A percentile compares a stretch with the other conserved stretches of the same genome.
phyloP scores from a whole-genome alignment of 2,113 vertebrate species.

The Casuarius casuarius region DNA sequence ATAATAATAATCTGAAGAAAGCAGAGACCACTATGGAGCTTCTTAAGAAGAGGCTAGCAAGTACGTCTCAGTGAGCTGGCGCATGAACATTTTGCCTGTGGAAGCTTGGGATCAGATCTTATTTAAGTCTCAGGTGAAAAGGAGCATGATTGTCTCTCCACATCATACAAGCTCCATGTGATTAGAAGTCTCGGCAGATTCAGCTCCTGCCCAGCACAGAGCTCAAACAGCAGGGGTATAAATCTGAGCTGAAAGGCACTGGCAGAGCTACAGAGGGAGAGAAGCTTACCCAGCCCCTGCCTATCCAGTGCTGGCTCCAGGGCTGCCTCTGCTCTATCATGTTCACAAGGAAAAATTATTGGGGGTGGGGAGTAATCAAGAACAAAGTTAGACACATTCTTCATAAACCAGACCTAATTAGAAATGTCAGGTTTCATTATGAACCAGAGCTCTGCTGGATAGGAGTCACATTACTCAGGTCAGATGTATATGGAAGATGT shows the following conservation, averaged over 20 bases:
- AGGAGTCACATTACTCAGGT: background rate
- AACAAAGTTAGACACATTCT: background rate
- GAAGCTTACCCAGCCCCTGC: background rate
- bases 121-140: slow-evolving; percentile 40
- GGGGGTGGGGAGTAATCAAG: accelerated
- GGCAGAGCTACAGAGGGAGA: background rate
- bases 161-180: background rate
- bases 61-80: background rate
- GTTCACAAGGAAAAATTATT: background rate
- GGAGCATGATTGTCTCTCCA: background rate
- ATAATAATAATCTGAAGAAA: background rate
- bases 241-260: background rate
- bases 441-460: background rate
- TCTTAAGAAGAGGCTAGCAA: background rate
- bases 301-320: background rate
- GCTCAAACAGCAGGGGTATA: slow-evolving; percentile 47
- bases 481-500: background rate
- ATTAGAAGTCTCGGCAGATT: slow-evolving; percentile 40
- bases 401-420: slow-evolving; percentile 14
- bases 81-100: slow-evolving; percentile 14
- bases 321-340: background rate
- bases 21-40: background rate
- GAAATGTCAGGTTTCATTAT: slow-evolving; percentile 1
- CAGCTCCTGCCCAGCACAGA: slow-evolving; percentile 8
- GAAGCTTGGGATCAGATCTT: slow-evolving; percentile 1